Evolutionary conservation across 2,888 invertebrate species (phyloP).

Genomic region (Drosophila meridionalis): DNA sequence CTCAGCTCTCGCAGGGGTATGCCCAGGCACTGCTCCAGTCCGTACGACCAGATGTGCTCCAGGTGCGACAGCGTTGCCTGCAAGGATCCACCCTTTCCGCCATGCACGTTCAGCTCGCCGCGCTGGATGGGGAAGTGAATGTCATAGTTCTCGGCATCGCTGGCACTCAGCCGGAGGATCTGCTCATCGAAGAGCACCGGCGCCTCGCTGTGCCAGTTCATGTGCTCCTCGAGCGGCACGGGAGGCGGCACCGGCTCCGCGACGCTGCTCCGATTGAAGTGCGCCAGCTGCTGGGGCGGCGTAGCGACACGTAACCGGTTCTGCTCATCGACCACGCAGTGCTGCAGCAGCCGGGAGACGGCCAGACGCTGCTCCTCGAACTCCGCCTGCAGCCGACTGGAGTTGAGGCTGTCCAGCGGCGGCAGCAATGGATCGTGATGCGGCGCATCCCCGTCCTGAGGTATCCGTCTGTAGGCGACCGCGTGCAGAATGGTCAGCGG

Average conservation of each 20-base stretch:
- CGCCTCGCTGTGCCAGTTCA: slow-evolving; percentile 37
- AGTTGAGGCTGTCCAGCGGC: slow-evolving; percentile 46
- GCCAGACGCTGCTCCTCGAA: slow-evolving; percentile 93
- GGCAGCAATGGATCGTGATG: slow-evolving; percentile 74
- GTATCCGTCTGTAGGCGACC: slow-evolving; percentile 80
- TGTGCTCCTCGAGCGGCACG: slow-evolving; percentile 18
- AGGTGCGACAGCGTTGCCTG: slow-evolving; percentile 93
- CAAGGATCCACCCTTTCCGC: slow-evolving; percentile 93
- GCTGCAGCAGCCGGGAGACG: slow-evolving; percentile 94
- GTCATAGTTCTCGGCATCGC: slow-evolving; percentile 90
- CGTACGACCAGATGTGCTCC: slow-evolving; percentile 94
- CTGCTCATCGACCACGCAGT: slow-evolving; percentile 91
- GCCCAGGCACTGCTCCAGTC: slow-evolving; percentile 90
- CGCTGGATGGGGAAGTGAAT: slow-evolving; percentile 95
- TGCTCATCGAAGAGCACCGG: slow-evolving; percentile 67
- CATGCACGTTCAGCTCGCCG: slow-evolving; percentile 94
- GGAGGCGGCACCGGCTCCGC: slow-evolving; percentile 87
- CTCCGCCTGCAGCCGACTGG: slow-evolving; percentile 86
- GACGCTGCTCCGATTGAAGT: slow-evolving; percentile 92
- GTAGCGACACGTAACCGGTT: slow-evolving; percentile 92
- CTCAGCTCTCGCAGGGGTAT: slow-evolving; percentile 89
- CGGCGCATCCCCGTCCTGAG: slow-evolving; percentile 85
- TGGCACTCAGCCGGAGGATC: slow-evolving; percentile 61
- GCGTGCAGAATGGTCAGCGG: slow-evolving; percentile 93
- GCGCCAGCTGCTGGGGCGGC: slow-evolving; percentile 95